phyloP scores from a whole-genome alignment of 2,888 invertebrate genomes.

The Tenthredo livida region DNA sequence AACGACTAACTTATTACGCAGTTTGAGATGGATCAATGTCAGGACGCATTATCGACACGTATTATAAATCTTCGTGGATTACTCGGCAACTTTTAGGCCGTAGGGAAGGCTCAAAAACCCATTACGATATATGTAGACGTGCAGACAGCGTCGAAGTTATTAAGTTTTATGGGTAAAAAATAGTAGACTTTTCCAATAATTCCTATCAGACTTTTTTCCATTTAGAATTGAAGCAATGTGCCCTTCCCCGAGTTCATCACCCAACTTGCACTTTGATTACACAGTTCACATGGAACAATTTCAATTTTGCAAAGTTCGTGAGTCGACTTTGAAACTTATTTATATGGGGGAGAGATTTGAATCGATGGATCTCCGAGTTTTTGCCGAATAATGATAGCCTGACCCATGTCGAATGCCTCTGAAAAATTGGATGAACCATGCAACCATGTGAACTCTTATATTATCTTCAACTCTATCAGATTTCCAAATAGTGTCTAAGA shows the following conservation, averaged over 20 bases:
- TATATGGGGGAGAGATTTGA: too few species aligned
- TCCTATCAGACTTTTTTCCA: not conserved
- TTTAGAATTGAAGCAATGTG: not conserved
- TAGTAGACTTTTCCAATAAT: not conserved
- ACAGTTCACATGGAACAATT: not conserved
- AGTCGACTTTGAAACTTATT: slow-evolving; percentile 20
- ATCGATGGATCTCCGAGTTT: too few species aligned
- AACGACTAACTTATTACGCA: not conserved
- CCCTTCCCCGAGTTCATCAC: not conserved
- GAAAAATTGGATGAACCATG: not conserved
- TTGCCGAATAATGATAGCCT: too few species aligned
- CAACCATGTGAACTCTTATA: not conserved
- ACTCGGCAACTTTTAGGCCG: not conserved
- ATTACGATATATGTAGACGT: not conserved
- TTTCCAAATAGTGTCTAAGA: not conserved
- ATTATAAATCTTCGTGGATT: not conserved
- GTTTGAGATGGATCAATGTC: not conserved
- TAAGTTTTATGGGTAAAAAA: not conserved
- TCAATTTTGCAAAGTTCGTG: not conserved
- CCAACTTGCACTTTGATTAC: not conserved
- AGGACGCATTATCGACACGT: not conserved
- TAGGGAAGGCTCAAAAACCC: slow-evolving; percentile 6
- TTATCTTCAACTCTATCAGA: not conserved
- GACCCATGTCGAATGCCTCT: not conserved
- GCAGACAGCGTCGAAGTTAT: not conserved